A percentile compares a stretch with the other conserved stretches of the same genome.
Evolutionary conservation across 2,797 vertebrate species (phyloP).

Genomic region (Cyprinella venusta): DNA sequence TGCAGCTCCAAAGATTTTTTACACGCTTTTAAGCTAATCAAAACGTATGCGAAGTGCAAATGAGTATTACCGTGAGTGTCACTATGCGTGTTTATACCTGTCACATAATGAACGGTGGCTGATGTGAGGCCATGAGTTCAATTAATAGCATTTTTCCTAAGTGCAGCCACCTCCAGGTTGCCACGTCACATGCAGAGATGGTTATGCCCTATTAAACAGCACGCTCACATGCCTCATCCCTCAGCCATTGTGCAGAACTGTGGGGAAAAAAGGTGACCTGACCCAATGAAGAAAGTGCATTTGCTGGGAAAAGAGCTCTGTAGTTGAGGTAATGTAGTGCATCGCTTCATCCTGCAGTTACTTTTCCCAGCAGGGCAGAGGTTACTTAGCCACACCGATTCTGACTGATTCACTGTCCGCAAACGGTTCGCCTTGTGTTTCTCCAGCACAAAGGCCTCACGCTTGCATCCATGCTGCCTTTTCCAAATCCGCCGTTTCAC

Average conservation of each 20-base stretch:
- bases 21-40: conserved; percentile 70
- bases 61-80: neutral
- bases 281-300: conserved; percentile 70
- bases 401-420: conserved; percentile 30
- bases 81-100: neutral
- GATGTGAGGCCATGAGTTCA: conserved; percentile 1
- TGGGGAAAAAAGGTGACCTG: conserved; percentile 70
- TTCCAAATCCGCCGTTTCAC: conserved; percentile 65
- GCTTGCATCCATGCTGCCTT: conserved; percentile 33
- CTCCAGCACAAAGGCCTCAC: conserved; percentile 15
- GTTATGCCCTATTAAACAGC: neutral
- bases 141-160: conserved; percentile 51
- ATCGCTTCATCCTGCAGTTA: conserved; percentile 63
- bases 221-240: neutral
- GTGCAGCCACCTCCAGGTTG: conserved; percentile 19
- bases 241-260: conserved; percentile 47
- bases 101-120: neutral
- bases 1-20: conserved; percentile 60
- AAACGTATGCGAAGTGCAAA: conserved; percentile 45
- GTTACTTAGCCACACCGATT: conserved; percentile 42
- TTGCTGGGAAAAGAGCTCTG: conserved; percentile 58
- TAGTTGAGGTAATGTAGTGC: conserved; percentile 71
- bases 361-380: conserved; percentile 44
- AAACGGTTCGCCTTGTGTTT: conserved; percentile 14
- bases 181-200: neutral